Conservation (phyloP, 2,113 vertebrate species). For the Platichthys flesus region DNA sequence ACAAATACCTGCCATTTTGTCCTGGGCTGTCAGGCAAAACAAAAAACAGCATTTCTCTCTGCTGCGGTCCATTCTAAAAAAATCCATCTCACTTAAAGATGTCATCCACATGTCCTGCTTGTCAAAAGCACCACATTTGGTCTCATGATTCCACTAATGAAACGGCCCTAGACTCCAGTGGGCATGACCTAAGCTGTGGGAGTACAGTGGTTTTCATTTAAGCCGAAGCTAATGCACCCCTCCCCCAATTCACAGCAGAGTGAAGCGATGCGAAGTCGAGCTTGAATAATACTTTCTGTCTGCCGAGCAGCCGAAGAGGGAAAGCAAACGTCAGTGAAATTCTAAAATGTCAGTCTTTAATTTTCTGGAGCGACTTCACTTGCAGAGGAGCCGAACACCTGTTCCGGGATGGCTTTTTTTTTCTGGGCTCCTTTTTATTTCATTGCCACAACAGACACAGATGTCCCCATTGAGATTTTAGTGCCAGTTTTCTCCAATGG, state of each 20-base stretch:
- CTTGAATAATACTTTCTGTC: constrained; percentile 63
- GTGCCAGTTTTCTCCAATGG: constrained; percentile 64
- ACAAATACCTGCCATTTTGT: background rate
- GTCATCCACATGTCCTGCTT: background rate
- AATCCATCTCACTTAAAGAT: background rate
- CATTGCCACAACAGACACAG: constrained; percentile 67
- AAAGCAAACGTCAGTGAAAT: constrained; percentile 29
- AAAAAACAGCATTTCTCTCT: background rate
- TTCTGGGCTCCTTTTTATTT: constrained; percentile 60
- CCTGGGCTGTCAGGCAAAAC: constrained; percentile 43
- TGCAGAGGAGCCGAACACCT: constrained; percentile 70
- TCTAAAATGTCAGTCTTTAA: constrained; percentile 76
- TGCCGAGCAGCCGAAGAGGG: constrained; percentile 40
- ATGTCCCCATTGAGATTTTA: constrained; percentile 79
- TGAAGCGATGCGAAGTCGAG: constrained; percentile 23
- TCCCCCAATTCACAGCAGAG: constrained; percentile 33
- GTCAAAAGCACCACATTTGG: constrained; percentile 14
- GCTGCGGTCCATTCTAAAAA: too few species aligned
- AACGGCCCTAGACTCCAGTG: constrained; percentile 14
- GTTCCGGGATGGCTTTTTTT: constrained; percentile 58
- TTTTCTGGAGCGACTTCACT: constrained; percentile 68
- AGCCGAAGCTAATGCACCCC: constrained; percentile 51
- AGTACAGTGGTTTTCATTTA: constrained; percentile 31
- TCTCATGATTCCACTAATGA: constrained; percentile 17
- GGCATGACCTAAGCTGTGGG: constrained; percentile 3